Base-by-base conservation (phyloP, 2,797 vertebrate genomes). In the Lepus townsendii region DNA sequence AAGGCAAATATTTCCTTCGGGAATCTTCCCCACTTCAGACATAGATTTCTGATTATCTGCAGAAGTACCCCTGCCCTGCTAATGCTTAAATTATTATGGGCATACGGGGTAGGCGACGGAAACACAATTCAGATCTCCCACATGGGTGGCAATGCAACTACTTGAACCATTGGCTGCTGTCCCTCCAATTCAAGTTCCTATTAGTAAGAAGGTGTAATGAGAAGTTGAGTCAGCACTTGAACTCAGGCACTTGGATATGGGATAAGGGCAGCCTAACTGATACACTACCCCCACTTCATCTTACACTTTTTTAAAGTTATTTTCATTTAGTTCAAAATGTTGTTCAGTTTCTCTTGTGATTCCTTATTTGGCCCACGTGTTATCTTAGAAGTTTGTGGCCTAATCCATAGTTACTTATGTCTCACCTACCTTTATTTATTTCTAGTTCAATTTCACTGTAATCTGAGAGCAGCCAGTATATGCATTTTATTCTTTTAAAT, bases 11-110 rank as follows among this genome's bases (percentile, higher is more conserved):
- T 73, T 57, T 91, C 72, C 35, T 80, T 50, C 80, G 63, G 50
- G 35, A 93, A 72, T 62, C 78, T 95, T 92, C 50, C 30, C 20
- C 69, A 42, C n/a, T 72, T 72, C 54, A 60, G 91, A 87, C n/a
- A 50, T 24, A 22, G 4, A 87, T 35, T 83, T 78, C 63, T 91
- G 14, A 14, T 30, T 82, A 30, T 88, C 68, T 75, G 24, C 32
- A 77, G 11, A 3, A 71, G 75, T 20, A 62, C 1, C 8, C 12
- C 27, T 66, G 77, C 11, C 85, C 19, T 84, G 24, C 16, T 69
- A 32, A 83, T 22, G 30, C 69, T 87, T 78, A 32, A 69, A 66
- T 14, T 24, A 12, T 42, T 60, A n/a, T 72, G 38, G 24, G 26
- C 30, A 35, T 50, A 60, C 1, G 35, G 84, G 92, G 22, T 16